Base-by-base conservation (phyloP, 2,113 vertebrate species). In the Dryoscopus gambensis region DNA sequence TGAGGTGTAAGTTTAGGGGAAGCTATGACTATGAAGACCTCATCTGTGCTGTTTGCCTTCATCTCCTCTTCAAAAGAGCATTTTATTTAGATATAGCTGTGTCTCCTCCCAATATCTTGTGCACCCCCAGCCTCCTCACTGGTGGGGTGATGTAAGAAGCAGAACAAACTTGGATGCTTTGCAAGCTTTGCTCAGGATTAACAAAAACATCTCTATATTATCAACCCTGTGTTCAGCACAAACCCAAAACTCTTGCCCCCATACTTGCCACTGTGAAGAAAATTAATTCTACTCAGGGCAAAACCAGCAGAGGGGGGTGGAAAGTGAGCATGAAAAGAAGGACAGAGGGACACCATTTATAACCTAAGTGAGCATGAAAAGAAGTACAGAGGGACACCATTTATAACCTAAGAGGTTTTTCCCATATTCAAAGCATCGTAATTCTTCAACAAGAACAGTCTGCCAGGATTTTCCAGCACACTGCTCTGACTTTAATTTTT, bases 231-330 rank as follows among this genome's bases (percentile, higher is more conserved):
- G 16, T 30, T 75, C 39, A 24, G 13, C 13, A 39, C 11, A 59
- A 59, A 46, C 5, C 28, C 19, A 20, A 22, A 67, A 21, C 22
- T 39, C 37, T 10, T 5, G 7, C 8, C 8, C 0, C 23, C 57
- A 24, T 18, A 46, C 3, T 67, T 59, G 15, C 13, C 39, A 39
- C 11, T 17, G 5, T 33, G n/a, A 75, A 52, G 44, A 59, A 81
- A 82, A 81, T 50, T 73, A 64, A 37, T 22, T 81, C 19, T 59
- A 30, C 28, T 24, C 33, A 53, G 60, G 46, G 46, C 53, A 75
- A 75, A 68, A 46, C 7, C 20, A 67, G 24, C 31, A 75, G 27
- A 46, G 2, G 1, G 1, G 1, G 5, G 3, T 3, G 2, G 3
- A 47, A 3, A 2, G 1, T 52, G 33, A 10, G 1, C 27, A 27